phyloP scores from a whole-genome alignment of 2,113 vertebrate species.

The Chaetodon trifascialis region DNA sequence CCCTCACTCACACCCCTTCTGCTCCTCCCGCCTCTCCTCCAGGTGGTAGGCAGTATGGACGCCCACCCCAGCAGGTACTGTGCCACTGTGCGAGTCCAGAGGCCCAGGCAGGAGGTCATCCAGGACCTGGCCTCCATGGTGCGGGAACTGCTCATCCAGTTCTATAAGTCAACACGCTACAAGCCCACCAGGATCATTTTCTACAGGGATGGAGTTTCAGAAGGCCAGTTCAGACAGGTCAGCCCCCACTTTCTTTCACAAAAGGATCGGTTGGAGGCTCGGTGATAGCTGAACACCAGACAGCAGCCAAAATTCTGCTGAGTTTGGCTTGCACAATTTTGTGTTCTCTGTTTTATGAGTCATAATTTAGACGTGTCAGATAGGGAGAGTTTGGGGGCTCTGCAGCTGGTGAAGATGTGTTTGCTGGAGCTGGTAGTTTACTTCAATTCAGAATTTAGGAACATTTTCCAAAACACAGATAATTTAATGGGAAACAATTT shows the following conservation, averaged over 20 bases:
- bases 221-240: conserved; percentile 99
- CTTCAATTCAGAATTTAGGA: background rate
- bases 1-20: background rate
- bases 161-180: conserved; percentile 99
- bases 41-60: conserved; percentile 99
- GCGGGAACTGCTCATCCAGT: conserved; percentile 98
- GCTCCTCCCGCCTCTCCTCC: conserved; percentile 17
- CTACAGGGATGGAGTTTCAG: conserved; percentile 94
- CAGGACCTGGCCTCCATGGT: conserved; percentile 99
- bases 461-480: background rate
- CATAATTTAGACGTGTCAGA: background rate
- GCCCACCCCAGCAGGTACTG: conserved; percentile 99
- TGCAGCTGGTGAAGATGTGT: background rate
- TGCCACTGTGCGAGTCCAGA: conserved; percentile 97
- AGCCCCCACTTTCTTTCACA: background rate
- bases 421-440: background rate
- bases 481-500: no score
- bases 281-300: no score
- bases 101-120: conserved; percentile 97
- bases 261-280: background rate
- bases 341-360: background rate
- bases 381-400: background rate
- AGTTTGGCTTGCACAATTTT: background rate
- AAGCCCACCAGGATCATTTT: conserved; percentile 99
- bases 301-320: background rate